Evolutionary conservation across 2,888 invertebrate species (phyloP).

Genomic region (Mythimna lalbum): DNA sequence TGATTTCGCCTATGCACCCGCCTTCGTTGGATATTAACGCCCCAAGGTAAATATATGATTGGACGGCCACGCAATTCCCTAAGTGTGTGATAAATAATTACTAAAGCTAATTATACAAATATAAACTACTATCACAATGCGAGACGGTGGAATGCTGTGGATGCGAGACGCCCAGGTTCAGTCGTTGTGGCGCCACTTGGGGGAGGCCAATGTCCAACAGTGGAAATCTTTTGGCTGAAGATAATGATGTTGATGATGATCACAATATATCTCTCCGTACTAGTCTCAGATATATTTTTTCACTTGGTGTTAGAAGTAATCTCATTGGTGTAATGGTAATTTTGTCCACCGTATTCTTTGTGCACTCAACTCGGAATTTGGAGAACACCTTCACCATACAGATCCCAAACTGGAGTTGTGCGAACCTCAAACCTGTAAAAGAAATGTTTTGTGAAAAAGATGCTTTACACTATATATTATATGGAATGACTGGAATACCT

Average conservation of each 20-base stretch:
- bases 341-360: constrained; percentile 63
- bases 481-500: background rate
- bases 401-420: constrained; percentile 71
- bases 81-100: background rate
- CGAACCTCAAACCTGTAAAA: constrained; percentile 73
- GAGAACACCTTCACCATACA: constrained; percentile 70
- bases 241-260: background rate
- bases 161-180: no score
- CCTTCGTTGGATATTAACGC: no score
- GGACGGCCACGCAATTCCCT: no score
- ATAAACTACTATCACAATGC: constrained; percentile 9
- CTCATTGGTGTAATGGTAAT: constrained; percentile 66
- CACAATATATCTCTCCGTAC: constrained; percentile 50
- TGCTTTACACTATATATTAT: background rate
- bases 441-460: constrained; percentile 3
- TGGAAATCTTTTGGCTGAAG: no score
- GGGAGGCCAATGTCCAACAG: no score
- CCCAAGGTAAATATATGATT: no score
- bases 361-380: constrained; percentile 70
- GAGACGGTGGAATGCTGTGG: no score
- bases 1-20: no score
- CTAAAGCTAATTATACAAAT: background rate
- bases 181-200: no score
- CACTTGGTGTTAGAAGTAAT: constrained; percentile 63
- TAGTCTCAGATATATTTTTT: constrained; percentile 64